Evolutionary conservation across 2,797 vertebrate species (phyloP).

Genomic region (Zenarchopterus dispar): DNA sequence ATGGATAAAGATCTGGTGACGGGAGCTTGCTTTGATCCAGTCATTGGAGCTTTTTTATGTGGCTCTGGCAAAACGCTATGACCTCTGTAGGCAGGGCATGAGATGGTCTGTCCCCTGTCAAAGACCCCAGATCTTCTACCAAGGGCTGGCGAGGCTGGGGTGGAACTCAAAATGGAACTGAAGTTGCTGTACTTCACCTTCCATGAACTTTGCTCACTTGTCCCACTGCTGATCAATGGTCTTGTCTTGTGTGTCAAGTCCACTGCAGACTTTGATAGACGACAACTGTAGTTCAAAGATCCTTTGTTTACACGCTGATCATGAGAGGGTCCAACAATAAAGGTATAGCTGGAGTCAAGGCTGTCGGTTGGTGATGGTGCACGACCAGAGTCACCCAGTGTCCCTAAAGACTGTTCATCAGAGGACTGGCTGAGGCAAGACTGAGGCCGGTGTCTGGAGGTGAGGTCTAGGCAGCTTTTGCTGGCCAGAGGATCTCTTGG

Average conservation of each 20-base stretch:
- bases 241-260: conserved; percentile 73
- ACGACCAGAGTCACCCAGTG: conserved; percentile 67
- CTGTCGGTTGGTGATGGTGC: conserved; percentile 82
- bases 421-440: conserved; percentile 75
- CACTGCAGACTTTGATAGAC: conserved; percentile 76
- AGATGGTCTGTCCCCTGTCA: conserved; percentile 34
- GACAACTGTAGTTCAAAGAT: conserved; percentile 63
- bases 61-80: conserved; percentile 29
- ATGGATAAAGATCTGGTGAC: conserved; percentile 78
- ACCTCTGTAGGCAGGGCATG: conserved; percentile 29
- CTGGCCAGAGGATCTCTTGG: conserved; percentile 62
- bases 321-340: conserved; percentile 79
- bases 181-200: conserved; percentile 46
- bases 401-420: conserved; percentile 73
- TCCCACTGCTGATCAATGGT: conserved; percentile 54
- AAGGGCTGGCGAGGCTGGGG: conserved; percentile 33
- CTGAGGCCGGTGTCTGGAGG: conserved; percentile 56
- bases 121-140: conserved; percentile 15
- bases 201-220: conserved; percentile 58
- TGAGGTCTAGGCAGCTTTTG: conserved; percentile 77
- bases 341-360: conserved; percentile 85
- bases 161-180: conserved; percentile 30
- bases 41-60: conserved; percentile 25
- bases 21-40: conserved; percentile 31
- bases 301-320: conserved; percentile 57